Evolutionary conservation across 2,888 invertebrate genomes (phyloP).

Genomic region (Melitaea athalia): DNA sequence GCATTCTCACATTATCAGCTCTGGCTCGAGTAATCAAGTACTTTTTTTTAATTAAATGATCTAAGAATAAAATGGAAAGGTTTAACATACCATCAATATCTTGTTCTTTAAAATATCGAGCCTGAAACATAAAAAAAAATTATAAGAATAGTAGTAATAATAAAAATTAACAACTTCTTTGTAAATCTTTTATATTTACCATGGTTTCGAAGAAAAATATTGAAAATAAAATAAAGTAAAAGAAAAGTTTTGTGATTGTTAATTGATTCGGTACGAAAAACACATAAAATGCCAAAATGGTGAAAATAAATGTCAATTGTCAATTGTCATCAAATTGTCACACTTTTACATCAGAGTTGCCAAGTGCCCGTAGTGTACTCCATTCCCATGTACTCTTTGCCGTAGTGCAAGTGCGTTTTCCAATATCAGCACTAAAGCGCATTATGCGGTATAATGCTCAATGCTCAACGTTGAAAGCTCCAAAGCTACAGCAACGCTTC

Average conservation of each 20-base stretch:
- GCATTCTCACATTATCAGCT: too few relatives aligned
- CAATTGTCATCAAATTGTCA: too few relatives aligned
- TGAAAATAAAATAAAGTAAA: background rate
- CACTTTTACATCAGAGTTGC: background rate
- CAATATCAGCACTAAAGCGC: too few relatives aligned
- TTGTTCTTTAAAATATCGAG: slow-evolving; percentile 95
- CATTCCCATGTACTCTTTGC: too few relatives aligned
- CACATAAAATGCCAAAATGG: too few relatives aligned
- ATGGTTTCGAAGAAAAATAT: background rate
- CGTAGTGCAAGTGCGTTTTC: too few relatives aligned
- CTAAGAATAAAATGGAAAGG: background rate
- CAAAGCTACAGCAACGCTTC: too few relatives aligned
- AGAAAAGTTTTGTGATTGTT: slow-evolving; percentile 3
- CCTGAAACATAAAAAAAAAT: slow-evolving; percentile 79
- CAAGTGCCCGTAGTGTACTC: too few relatives aligned
- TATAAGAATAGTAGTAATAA: background rate
- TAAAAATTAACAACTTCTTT: background rate
- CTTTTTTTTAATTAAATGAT: background rate
- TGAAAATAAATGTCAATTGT: too few relatives aligned
- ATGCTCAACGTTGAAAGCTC: too few relatives aligned
- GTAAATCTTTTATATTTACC: background rate
- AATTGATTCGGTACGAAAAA: too few relatives aligned
- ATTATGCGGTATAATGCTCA: too few relatives aligned
- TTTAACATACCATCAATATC: slow-evolving; percentile 93
- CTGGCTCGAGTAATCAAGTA: background rate